Conservation (phyloP, 2,797 vertebrate genomes). For the Platyrinchus mystaceus region DNA sequence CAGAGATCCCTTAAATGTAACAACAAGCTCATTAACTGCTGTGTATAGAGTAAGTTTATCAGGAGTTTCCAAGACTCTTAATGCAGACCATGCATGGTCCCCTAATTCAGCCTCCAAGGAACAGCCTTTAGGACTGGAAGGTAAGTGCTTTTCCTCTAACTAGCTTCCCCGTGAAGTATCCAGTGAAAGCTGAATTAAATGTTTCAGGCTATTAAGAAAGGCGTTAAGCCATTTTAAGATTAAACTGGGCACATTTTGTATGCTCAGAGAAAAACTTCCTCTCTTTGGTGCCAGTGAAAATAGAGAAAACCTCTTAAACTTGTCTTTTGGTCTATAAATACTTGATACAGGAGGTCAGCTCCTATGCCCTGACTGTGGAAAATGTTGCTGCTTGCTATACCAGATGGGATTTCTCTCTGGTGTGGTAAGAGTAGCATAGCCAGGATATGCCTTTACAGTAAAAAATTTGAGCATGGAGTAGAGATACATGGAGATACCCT, state of each 20-base stretch:
- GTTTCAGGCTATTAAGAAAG: neutral
- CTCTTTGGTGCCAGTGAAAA: neutral
- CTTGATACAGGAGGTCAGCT: neutral
- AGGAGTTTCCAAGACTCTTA: conserved; percentile 41
- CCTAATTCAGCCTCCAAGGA: conserved; percentile 64
- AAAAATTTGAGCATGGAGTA: neutral
- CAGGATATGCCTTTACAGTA: neutral
- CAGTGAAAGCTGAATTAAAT: conserved; percentile 21
- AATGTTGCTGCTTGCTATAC: neutral
- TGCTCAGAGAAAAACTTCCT: neutral
- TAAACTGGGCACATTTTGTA: neutral
- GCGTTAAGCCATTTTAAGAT: neutral
- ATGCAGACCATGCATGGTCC: neutral
- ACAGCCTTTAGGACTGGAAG: conserved; percentile 44
- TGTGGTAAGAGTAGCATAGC: neutral
- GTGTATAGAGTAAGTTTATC: conserved; percentile 13
- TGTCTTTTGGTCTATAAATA: neutral
- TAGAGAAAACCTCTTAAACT: neutral
- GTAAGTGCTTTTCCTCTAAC: conserved; percentile 19
- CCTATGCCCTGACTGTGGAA: neutral
- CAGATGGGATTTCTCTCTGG: neutral
- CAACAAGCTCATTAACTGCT: conserved; percentile 24
- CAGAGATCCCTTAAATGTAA: conserved; percentile 39
- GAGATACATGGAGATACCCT: neutral
- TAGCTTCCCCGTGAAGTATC: conserved; percentile 41